Conservation (phyloP, 2,888 invertebrate genomes). For the Sympetrum striolatum region DNA sequence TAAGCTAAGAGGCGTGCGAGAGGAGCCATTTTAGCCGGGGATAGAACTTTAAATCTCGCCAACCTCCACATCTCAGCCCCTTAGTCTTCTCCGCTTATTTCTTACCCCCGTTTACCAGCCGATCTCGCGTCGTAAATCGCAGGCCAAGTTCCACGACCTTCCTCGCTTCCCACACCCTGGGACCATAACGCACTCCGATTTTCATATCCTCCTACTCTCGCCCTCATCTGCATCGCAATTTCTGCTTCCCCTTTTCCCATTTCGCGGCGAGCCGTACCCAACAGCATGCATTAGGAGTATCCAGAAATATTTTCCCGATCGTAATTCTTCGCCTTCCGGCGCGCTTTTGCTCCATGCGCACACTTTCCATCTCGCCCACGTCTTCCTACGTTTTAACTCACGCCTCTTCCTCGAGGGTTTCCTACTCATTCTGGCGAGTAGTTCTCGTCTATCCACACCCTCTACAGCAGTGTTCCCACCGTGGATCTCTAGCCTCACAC, state of each 20-base stretch:
- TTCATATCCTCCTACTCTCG: not conserved
- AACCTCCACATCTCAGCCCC: not conserved
- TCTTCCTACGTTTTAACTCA: not conserved
- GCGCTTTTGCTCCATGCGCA: not conserved
- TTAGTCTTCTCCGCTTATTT: not conserved
- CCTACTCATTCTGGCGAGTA: no score
- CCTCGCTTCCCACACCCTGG: not conserved
- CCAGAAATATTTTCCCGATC: slow-evolving; percentile 3
- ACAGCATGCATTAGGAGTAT: not conserved
- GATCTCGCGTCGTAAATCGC: not conserved
- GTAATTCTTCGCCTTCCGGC: slow-evolving; percentile 18
- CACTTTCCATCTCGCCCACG: not conserved
- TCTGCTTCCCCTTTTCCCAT: not conserved
- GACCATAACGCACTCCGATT: not conserved
- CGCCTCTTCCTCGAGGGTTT: not conserved
- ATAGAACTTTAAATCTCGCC: not conserved
- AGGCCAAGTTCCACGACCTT: not conserved
- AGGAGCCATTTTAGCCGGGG: not conserved
- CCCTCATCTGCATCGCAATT: slow-evolving; percentile 20
- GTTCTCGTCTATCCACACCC: no score
- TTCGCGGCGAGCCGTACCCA: not conserved
- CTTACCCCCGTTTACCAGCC: not conserved
- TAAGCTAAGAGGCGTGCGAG: not conserved
- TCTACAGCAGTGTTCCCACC: no score
- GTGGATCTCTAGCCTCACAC: no score